Evolutionary conservation across 2,113 vertebrate species (phyloP).

Genomic region (Galemys pyrenaicus): DNA sequence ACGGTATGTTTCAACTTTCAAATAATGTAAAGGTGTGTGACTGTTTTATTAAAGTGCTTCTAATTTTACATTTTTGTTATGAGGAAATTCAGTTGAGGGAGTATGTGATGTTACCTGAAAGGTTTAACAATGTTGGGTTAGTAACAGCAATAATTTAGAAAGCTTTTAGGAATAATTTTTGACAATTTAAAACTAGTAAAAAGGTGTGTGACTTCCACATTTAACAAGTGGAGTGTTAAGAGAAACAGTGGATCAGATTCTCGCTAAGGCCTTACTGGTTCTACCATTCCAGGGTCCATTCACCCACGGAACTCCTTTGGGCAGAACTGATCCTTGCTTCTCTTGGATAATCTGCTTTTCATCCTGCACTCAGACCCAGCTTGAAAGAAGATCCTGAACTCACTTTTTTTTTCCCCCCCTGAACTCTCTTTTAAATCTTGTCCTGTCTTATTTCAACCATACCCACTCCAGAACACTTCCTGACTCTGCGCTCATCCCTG

Average conservation of each 20-base stretch:
- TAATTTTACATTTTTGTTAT: neutral
- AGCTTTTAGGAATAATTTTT: conserved; percentile 21
- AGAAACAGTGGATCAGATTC: neutral
- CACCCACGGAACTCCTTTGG: neutral
- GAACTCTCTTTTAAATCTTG: neutral
- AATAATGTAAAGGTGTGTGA: neutral
- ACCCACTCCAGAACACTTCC: neutral
- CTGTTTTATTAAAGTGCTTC: neutral
- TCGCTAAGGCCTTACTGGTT: neutral
- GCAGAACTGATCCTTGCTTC: neutral
- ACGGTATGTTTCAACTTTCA: neutral
- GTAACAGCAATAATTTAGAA: neutral
- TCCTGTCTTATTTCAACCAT: neutral
- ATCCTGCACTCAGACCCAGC: neutral
- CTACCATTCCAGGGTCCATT: neutral
- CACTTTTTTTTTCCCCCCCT: too few species aligned
- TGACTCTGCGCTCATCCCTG: neutral
- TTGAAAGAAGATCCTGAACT: neutral
- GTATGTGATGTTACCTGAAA: neutral
- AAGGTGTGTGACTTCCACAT: conserved; percentile 14
- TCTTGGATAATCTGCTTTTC: neutral
- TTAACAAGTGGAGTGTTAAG: neutral
- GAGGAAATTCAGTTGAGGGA: conserved; percentile 4
- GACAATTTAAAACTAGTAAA: neutral
- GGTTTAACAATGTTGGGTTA: neutral